A percentile compares a stretch with the other conserved stretches of the same genome.
These are phyloP conservation scores for Ctenodactylus gundi DNA, from an alignment of 2,113 vertebrate species.

Conservation along the genomic window DNA sequence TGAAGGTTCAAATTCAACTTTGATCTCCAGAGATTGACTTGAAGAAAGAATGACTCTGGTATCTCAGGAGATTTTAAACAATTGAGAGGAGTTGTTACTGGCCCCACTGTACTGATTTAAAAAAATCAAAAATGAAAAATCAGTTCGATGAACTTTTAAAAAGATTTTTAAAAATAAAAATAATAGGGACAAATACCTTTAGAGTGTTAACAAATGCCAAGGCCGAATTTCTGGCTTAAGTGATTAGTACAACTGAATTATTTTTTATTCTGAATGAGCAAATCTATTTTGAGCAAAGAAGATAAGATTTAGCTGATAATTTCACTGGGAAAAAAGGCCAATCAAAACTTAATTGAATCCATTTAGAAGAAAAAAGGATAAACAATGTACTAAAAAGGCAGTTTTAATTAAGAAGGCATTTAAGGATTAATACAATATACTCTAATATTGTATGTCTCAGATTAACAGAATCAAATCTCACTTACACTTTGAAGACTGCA, in stretches of 20 bases:
- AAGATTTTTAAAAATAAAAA: slow-evolving; percentile 38
- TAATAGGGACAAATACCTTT: slow-evolving; percentile 49
- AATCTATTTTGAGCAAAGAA: slow-evolving; percentile 72
- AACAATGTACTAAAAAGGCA: slow-evolving; percentile 69
- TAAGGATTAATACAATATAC: slow-evolving; percentile 77
- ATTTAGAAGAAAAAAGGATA: slow-evolving; percentile 71
- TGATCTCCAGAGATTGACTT: background rate
- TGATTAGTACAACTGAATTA: slow-evolving; percentile 51
- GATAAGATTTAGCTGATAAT: slow-evolving; percentile 74
- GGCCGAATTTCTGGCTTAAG: slow-evolving; percentile 51
- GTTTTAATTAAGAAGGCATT: slow-evolving; percentile 73
- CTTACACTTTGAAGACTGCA: slow-evolving; percentile 65
- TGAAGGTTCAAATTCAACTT: background rate
- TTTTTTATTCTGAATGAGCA: slow-evolving; percentile 72
- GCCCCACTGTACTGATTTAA: background rate
- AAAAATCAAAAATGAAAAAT: slow-evolving; percentile 33
- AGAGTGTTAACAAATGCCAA: slow-evolving; percentile 44
- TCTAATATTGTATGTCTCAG: slow-evolving; percentile 68
- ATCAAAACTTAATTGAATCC: slow-evolving; percentile 75
- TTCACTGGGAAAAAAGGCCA: slow-evolving; percentile 54
- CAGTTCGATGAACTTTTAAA: slow-evolving; percentile 57
- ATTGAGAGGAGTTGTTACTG: background rate
- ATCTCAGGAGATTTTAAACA: background rate
- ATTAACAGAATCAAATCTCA: slow-evolving; percentile 67
- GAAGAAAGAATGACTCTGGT: background rate